Conservation (phyloP, 1,140 invertebrate genomes). For the Halictus rubicundus region DNA sequence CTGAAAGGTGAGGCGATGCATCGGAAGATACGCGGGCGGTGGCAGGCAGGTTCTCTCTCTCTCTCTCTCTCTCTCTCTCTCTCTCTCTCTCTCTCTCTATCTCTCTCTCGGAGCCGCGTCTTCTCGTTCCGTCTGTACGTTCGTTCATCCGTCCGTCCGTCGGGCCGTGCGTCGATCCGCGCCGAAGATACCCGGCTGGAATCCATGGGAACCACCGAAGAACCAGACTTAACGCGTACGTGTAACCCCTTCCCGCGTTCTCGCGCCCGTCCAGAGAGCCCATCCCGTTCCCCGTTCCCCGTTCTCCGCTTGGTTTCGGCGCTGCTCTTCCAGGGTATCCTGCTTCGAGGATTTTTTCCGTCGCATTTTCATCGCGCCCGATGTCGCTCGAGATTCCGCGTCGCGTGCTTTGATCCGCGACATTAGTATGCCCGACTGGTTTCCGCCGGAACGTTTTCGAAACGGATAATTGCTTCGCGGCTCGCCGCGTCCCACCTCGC, state of each 20-base stretch:
- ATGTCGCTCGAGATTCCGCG: conserved; percentile 14
- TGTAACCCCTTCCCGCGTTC: conserved; percentile 70
- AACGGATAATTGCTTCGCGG: conserved; percentile 46
- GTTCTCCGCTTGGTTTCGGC: not conserved
- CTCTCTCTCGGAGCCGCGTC: conserved; percentile 60
- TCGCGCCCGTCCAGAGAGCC: conserved; percentile 7
- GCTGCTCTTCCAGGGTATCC: not conserved
- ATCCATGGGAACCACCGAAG: conserved; percentile 80
- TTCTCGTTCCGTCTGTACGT: conserved; percentile 44
- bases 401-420: conserved; percentile 31
- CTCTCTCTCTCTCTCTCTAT: conserved; percentile 56
- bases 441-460: conserved; percentile 36
- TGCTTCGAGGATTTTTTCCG: conserved; percentile 1
- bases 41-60: conserved; percentile 74
- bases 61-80: too few species aligned
- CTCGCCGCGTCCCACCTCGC: too few species aligned
- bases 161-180: conserved; percentile 78
- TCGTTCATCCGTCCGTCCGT: conserved; percentile 62
- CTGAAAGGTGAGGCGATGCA: conserved; percentile 82
- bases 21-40: conserved; percentile 80
- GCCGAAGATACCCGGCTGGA: conserved; percentile 79
- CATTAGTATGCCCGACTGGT: conserved; percentile 55
- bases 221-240: conserved; percentile 75
- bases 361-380: conserved; percentile 1
- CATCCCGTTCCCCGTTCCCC: not conserved